Evolutionary conservation across 2,888 invertebrate genomes (phyloP).

Genomic region (Drosophila nigritarsus): DNA sequence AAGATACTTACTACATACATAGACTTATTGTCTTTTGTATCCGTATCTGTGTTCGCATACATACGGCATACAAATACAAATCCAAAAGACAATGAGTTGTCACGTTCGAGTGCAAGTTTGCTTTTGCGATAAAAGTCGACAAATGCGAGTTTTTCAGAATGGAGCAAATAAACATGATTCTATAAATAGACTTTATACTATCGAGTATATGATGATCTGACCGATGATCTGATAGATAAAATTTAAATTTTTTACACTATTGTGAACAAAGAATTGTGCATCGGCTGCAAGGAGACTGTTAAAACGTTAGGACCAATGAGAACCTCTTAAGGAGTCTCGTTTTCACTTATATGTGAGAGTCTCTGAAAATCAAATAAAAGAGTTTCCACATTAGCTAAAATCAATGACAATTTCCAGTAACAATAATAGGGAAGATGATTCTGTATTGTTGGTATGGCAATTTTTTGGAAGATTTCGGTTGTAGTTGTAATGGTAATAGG

Average conservation of each 20-base stretch:
- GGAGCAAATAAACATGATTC: constrained; percentile 16
- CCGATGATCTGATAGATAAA: neutral
- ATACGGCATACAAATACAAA: neutral
- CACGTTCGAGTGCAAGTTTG: constrained; percentile 20
- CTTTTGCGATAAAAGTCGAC: neutral
- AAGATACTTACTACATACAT: neutral
- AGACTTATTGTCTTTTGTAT: neutral
- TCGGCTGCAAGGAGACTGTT: neutral
- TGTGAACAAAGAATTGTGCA: neutral
- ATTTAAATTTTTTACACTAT: neutral
- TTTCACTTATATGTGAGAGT: neutral
- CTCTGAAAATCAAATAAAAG: neutral
- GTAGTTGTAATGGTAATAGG: neutral
- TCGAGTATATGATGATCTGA: neutral
- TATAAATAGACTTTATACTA: neutral
- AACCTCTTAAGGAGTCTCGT: neutral
- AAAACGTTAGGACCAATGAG: neutral
- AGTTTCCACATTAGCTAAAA: neutral
- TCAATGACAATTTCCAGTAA: neutral
- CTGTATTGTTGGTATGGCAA: neutral
- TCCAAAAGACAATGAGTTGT: constrained; percentile 15
- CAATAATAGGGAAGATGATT: neutral
- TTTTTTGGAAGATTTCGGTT: neutral
- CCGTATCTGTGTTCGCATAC: neutral
- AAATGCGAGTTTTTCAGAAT: neutral